phyloP scores from a whole-genome alignment of 2,888 invertebrate genomes.

The Notocelia uddmanniana region DNA sequence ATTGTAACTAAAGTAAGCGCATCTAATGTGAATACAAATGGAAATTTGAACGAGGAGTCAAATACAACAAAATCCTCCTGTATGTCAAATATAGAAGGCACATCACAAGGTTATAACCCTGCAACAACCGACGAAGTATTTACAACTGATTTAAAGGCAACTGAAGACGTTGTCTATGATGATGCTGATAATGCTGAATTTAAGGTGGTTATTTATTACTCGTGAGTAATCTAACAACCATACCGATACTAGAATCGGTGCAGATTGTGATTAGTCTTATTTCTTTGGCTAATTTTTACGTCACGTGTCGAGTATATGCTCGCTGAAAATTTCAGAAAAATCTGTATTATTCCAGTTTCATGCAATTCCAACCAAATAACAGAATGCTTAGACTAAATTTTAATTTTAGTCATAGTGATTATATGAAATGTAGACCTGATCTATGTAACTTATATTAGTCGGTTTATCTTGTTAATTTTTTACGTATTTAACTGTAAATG shows the following conservation, averaged over 20 bases:
- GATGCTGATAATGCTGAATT: background rate
- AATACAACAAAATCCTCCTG: background rate
- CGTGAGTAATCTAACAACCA: constrained; percentile 8
- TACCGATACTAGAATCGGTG: background rate
- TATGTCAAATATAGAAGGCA: no score
- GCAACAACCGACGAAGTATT: background rate
- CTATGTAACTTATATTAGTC: no score
- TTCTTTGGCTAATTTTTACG: background rate
- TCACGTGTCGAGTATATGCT: background rate
- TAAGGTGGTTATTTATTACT: constrained; percentile 29
- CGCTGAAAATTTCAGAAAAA: background rate
- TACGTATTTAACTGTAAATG: no score
- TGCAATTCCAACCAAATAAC: background rate
- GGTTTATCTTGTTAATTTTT: no score
- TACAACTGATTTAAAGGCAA: background rate
- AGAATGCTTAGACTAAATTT: background rate
- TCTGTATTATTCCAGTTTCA: background rate
- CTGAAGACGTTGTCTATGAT: constrained; percentile 10
- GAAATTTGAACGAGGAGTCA: background rate
- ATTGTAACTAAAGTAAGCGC: no score
- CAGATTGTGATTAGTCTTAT: background rate
- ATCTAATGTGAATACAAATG: background rate
- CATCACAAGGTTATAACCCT: no score
- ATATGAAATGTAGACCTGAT: no score
- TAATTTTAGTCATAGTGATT: background rate